Percentiles rank a stretch among this genome's conserved stretches.
These are phyloP conservation scores for Psilopogon haemacephalus DNA, from an alignment of 2,113 vertebrate genomes.

Conservation along the genomic window DNA sequence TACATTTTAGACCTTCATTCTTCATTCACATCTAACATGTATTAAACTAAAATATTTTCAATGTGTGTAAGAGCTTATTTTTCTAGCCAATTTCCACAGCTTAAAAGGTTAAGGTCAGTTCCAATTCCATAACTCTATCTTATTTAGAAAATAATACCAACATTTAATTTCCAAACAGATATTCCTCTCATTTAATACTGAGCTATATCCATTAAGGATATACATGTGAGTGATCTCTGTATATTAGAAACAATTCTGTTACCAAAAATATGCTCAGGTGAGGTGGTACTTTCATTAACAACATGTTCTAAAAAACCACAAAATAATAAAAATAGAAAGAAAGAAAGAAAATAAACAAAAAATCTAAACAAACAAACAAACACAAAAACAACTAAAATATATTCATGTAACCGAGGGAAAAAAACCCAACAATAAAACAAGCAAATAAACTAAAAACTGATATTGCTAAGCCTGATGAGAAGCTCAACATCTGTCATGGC, in stretches of 20 bases:
- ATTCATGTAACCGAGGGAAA: not conserved
- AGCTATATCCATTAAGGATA: not conserved
- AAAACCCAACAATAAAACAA: not conserved
- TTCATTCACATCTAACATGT: not conserved
- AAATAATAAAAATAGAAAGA: not conserved
- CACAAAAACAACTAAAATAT: not conserved
- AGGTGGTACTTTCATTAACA: not conserved
- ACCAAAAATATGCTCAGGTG: not conserved
- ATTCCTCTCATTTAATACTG: not conserved
- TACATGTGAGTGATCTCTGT: not conserved
- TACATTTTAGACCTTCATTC: not conserved
- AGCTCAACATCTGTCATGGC: not conserved
- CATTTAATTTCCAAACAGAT: not conserved
- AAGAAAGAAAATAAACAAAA: not conserved
- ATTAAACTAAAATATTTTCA: not conserved
- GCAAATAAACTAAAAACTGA: not conserved
- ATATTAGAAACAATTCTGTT: not conserved
- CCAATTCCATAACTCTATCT: not conserved
- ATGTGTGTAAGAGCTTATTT: not conserved
- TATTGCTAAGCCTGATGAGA: not conserved
- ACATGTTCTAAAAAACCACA: not conserved
- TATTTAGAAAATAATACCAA: not conserved
- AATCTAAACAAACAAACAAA: too few relatives aligned
- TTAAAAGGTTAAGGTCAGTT: not conserved
- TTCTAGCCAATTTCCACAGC: not conserved